Evolutionary conservation across 2,797 vertebrate genomes (phyloP), one percentile per base, ranked within the genome.

Genomic region (Adrianichthys oophorus): DNA sequence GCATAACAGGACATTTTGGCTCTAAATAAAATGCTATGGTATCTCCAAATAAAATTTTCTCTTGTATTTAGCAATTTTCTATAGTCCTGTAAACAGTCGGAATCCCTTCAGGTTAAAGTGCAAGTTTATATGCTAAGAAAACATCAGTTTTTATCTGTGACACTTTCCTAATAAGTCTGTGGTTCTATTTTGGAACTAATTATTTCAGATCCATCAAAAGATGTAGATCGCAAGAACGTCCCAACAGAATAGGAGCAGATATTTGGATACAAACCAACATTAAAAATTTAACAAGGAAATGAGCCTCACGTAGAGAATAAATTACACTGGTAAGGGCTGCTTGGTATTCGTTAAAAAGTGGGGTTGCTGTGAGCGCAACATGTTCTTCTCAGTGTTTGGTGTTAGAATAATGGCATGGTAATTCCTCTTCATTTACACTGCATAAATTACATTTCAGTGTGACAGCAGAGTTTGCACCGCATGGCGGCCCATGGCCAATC

Each of bases 361-460:
- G 56, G 59, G 62, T 50, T 58, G 77, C 80, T 84, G 65, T 68
- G 65, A 84, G 69, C 47, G 68, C 76, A 73, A 76, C 75, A 72
- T 82, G 73, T 75, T 79, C 65, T 78, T 74, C 66, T 54, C 55
- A 32, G 59, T 66, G 48, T 65, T 61, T 68, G 73, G 61, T 75
- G 74, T 80, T 79, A 50, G 70, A 87, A 84, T 85, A 65, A 81
- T 79, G 74, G 72, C 74, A 77, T 74, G 72, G 83, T 83, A 84
- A 90, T 87, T 85, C 78, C 72, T 87, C 81, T 87, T 89, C 85
- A 89, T 90, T 88, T 87, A 80, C 80, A 47, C 79, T 70, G 80
- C 77, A 88, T 89, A 86, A 89, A 89, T 88, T 83, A 84, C 65
- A 89, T 88, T 88, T 64, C 76, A 74, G 49, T 70, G 74, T 87